Evolutionary conservation across 2,888 invertebrate genomes (phyloP).

Genomic region (Dromius quadrimaculatus): DNA sequence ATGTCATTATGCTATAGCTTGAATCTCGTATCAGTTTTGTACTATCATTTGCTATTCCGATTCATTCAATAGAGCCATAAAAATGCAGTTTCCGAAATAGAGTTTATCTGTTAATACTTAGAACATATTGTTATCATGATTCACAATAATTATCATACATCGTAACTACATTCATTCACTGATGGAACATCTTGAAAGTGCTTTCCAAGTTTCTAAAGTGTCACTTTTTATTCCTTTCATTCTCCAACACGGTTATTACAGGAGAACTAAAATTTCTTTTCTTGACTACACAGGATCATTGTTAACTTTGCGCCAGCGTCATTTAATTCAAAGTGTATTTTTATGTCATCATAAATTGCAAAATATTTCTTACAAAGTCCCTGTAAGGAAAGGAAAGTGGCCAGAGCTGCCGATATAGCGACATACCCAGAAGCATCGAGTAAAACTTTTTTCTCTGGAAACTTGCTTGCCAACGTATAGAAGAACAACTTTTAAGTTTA

Average conservation of each 20-base stretch:
- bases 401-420: constrained; percentile 32
- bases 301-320: not conserved
- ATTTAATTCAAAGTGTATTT: not conserved
- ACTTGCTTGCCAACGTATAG: constrained; percentile 33
- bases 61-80: no score
- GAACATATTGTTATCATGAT: no score
- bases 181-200: constrained; percentile 6
- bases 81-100: no score
- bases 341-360: not conserved
- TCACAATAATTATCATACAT: no score
- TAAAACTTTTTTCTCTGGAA: constrained; percentile 35
- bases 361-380: constrained; percentile 6
- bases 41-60: no score
- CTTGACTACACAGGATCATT: not conserved
- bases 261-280: constrained; percentile 6
- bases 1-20: no score
- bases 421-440: constrained; percentile 30
- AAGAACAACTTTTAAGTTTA: constrained; percentile 39
- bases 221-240: constrained; percentile 14
- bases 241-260: constrained; percentile 6
- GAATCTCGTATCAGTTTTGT: no score
- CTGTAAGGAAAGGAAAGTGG: constrained; percentile 15
- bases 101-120: no score
- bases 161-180: no score
- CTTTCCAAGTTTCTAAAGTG: constrained; percentile 5